Evolutionary conservation across 2,797 vertebrate species (phyloP).

Genomic region (Neostethus bicornis): DNA sequence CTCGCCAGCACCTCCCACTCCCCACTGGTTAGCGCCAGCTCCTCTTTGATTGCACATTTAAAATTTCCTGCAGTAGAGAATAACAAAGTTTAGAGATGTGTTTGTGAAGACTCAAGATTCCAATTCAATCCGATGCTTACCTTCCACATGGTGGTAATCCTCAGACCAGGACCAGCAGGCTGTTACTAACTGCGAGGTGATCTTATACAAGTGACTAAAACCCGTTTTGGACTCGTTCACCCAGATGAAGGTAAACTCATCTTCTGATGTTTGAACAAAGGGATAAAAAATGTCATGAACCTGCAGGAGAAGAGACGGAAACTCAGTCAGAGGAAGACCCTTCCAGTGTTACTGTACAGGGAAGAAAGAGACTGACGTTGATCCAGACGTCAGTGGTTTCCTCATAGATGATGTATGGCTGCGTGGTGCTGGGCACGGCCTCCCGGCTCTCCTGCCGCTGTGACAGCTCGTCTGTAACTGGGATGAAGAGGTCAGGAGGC

Average conservation of each 20-base stretch:
- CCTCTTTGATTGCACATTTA: slow-evolving; percentile 88
- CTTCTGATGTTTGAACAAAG: slow-evolving; percentile 85
- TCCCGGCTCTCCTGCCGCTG: slow-evolving; percentile 85
- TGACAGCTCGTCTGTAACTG: slow-evolving; percentile 81
- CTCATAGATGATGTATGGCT: slow-evolving; percentile 93
- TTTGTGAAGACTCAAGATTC: no score
- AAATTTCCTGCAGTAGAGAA: slow-evolving; percentile 81
- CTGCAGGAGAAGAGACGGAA: slow-evolving; percentile 56
- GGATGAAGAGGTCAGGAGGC: slow-evolving; percentile 90
- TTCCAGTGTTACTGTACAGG: background rate
- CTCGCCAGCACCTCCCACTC: slow-evolving; percentile 92
- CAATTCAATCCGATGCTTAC: no score
- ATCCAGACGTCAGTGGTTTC: slow-evolving; percentile 86
- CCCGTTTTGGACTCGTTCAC: slow-evolving; percentile 89
- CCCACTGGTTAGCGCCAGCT: slow-evolving; percentile 86
- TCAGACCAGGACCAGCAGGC: slow-evolving; percentile 80
- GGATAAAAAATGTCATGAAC: slow-evolving; percentile 93
- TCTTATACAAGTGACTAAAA: slow-evolving; percentile 92
- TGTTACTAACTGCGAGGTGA: slow-evolving; percentile 81
- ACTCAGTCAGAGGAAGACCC: background rate
- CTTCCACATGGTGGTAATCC: slow-evolving; percentile 72
- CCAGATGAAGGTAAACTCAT: slow-evolving; percentile 88
- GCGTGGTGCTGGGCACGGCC: slow-evolving; percentile 82
- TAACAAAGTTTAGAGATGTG: background rate
- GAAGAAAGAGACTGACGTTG: slow-evolving; percentile 64